Conservation (phyloP, 2,888 invertebrate genomes). For the Aquatica leii region DNA sequence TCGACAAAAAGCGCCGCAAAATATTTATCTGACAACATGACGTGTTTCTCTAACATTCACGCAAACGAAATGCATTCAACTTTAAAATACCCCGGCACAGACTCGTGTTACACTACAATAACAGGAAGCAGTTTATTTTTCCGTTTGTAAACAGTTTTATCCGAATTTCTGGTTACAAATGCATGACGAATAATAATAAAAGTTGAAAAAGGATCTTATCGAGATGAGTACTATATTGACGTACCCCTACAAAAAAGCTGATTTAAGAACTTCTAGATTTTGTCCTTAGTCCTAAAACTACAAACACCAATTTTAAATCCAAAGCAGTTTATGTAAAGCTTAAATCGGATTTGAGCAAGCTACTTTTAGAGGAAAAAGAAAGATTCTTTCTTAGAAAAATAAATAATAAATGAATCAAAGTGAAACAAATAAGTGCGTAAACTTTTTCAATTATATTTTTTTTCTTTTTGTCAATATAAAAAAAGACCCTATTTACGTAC, state of each 20-base stretch:
- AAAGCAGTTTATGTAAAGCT: conserved; percentile 11
- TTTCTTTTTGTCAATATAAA: no score
- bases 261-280: conserved; percentile 7
- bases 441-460: no score
- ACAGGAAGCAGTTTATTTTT: conserved; percentile 37
- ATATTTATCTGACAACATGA: conserved; percentile 38
- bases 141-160: conserved; percentile 32
- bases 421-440: no score
- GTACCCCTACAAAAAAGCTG: neutral
- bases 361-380: no score
- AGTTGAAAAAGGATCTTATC: conserved; percentile 22
- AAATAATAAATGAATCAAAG: no score
- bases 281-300: conserved; percentile 2
- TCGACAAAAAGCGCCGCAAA: conserved; percentile 24
- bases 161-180: conserved; percentile 27
- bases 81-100: conserved; percentile 33
- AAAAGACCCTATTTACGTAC: no score
- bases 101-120: conserved; percentile 36
- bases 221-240: conserved; percentile 1
- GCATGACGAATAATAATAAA: conserved; percentile 37
- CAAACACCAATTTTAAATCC: conserved; percentile 6
- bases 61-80: conserved; percentile 33
- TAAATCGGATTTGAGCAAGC: neutral
- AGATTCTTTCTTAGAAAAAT: no score
- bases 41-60: conserved; percentile 35